Percentiles rank a stretch among this genome's conserved stretches.
phyloP scores from a whole-genome alignment of 2,113 vertebrate species.

The Nymphicus hollandicus region DNA sequence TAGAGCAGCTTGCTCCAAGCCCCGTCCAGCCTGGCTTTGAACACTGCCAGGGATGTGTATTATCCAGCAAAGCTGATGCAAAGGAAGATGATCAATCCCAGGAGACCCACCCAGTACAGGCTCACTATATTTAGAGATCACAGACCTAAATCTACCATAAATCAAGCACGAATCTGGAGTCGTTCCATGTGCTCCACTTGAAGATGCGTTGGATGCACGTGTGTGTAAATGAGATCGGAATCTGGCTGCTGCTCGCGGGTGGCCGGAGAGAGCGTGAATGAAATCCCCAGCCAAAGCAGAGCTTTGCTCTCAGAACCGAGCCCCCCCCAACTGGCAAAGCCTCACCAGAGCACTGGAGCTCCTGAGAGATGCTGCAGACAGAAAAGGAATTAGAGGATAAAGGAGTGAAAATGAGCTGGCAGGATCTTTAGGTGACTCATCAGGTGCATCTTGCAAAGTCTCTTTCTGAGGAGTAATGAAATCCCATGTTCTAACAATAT shows the following conservation, averaged over 20 bases:
- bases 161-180: not conserved
- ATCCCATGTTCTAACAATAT: constrained; percentile 62
- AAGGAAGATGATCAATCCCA: not conserved
- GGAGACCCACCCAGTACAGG: not conserved
- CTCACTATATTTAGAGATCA: not conserved
- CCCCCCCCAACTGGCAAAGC: not conserved
- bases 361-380: constrained; percentile 30
- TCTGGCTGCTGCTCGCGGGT: not conserved
- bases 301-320: not conserved
- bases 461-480: constrained; percentile 59
- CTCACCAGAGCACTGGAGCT: not conserved
- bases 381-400: constrained; percentile 43
- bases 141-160: not conserved
- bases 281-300: not conserved
- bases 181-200: accelerated
- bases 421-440: constrained; percentile 65
- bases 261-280: not conserved
- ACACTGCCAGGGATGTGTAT: not conserved
- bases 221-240: not conserved
- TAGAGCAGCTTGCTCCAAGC: not conserved
- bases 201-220: not conserved
- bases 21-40: not conserved
- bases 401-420: constrained; percentile 65
- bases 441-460: constrained; percentile 67
- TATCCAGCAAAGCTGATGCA: not conserved